Percentiles rank a stretch among this genome's conserved stretches.
Evolutionary conservation across 2,888 invertebrate species (phyloP).

Genomic region (Matsumyia berberina): DNA sequence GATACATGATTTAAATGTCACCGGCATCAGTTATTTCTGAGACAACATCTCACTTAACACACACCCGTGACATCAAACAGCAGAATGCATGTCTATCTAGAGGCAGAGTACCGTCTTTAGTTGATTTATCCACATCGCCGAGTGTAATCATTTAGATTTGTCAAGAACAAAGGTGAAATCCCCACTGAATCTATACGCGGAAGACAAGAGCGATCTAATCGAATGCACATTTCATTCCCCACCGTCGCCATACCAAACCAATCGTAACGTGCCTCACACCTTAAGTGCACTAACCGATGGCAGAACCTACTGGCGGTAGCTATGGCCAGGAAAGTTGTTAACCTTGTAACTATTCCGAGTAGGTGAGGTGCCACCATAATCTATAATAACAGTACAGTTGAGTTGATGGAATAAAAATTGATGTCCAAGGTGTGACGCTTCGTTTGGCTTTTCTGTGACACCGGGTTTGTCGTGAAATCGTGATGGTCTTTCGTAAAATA

Average conservation of each 20-base stretch:
- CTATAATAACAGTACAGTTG: slow-evolving; percentile 40
- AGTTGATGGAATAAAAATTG: slow-evolving; percentile 2
- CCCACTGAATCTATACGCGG: slow-evolving; percentile 40
- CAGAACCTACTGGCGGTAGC: slow-evolving; percentile 30
- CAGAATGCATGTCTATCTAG: slow-evolving; percentile 32
- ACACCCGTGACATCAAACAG: neutral
- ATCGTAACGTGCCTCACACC: slow-evolving; percentile 35
- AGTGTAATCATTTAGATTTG: slow-evolving; percentile 29
- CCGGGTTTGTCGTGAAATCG: slow-evolving; percentile 13
- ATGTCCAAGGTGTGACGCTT: slow-evolving; percentile 31
- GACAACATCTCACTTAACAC: slow-evolving; percentile 48
- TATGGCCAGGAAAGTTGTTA: slow-evolving; percentile 58
- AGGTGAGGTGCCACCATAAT: slow-evolving; percentile 39
- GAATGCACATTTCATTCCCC: slow-evolving; percentile 55
- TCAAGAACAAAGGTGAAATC: slow-evolving; percentile 38
- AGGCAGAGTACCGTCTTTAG: slow-evolving; percentile 17
- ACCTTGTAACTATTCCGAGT: slow-evolving; percentile 49
- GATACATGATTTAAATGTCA: slow-evolving; percentile 16
- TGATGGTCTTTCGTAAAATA: slow-evolving; percentile 19
- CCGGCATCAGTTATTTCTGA: slow-evolving; percentile 24
- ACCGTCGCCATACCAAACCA: neutral
- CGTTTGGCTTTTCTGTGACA: slow-evolving; percentile 9
- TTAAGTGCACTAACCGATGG: slow-evolving; percentile 63
- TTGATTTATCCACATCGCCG: neutral
- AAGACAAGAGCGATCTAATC: slow-evolving; percentile 50